Evolutionary conservation across 2,797 vertebrate genomes (phyloP).

Genomic region (Phyllotis vaccarum): DNA sequence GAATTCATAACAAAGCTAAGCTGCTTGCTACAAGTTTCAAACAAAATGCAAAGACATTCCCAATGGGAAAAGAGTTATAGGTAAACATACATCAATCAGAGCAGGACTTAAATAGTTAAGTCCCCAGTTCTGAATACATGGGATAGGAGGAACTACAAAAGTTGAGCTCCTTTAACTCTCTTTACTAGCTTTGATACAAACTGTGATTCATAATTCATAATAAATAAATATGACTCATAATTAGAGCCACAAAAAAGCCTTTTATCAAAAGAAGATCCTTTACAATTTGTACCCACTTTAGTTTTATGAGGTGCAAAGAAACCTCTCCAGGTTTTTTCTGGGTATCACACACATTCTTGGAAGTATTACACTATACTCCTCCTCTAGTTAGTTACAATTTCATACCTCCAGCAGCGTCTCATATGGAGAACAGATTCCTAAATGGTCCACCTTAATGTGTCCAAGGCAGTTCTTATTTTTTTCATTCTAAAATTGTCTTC

Average conservation of each 20-base stretch:
- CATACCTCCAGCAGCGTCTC: constrained; percentile 31
- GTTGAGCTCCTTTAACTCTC: neutral
- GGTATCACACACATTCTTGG: neutral
- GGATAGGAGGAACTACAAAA: constrained; percentile 5
- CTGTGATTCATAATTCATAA: too few species aligned
- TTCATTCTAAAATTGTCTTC: constrained; percentile 38
- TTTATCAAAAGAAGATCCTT: neutral
- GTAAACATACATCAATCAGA: constrained; percentile 4
- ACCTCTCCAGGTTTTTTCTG: neutral
- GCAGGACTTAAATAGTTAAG: neutral
- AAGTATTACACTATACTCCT: too few species aligned
- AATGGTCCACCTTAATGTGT: neutral
- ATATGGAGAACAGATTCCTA: neutral
- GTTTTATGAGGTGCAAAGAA: neutral
- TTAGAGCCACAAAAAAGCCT: neutral
- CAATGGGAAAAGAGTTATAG: neutral
- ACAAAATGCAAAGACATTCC: constrained; percentile 16
- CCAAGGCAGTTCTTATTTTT: neutral
- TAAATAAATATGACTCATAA: neutral
- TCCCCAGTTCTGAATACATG: neutral
- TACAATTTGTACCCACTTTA: neutral
- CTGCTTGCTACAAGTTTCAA: constrained; percentile 43
- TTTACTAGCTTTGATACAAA: constrained; percentile 30
- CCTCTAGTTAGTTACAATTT: neutral
- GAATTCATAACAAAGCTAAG: constrained; percentile 7